These are phyloP conservation scores for Cololabis saira DNA, from an alignment of 2,113 vertebrate species.

Conservation along the genomic window DNA sequence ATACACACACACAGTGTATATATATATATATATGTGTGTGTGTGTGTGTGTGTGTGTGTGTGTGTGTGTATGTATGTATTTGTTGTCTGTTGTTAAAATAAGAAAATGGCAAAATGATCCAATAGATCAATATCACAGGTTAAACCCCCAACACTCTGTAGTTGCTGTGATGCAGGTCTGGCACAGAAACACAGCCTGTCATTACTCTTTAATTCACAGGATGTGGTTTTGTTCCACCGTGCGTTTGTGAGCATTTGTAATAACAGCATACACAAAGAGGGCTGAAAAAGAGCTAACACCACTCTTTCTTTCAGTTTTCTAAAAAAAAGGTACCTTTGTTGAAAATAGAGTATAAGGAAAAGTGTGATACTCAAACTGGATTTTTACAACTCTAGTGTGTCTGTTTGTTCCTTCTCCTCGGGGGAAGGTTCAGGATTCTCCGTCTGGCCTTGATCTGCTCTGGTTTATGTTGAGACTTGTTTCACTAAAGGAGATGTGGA, in stretches of 20 bases:
- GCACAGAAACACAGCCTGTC: not conserved
- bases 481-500: slow-evolving; percentile 1
- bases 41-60: too few species aligned
- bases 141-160: too few species aligned
- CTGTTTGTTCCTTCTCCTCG: not conserved
- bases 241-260: slow-evolving; percentile 35
- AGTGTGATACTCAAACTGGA: too few species aligned
- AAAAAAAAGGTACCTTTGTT: not conserved
- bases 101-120: too few species aligned
- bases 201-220: slow-evolving; percentile 34
- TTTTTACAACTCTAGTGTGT: too few species aligned
- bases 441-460: slow-evolving; percentile 16
- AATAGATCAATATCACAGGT: too few species aligned
- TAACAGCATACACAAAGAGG: slow-evolving; percentile 22
- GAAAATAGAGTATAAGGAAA: not conserved
- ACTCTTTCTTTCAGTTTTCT: not conserved
- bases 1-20: too few species aligned
- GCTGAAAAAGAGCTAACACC: not conserved
- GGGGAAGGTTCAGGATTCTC: not conserved
- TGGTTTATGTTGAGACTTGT: slow-evolving; percentile 44
- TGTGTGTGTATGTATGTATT: too few species aligned
- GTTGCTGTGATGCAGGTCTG: not conserved
- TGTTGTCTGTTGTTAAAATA: too few species aligned
- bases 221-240: slow-evolving; percentile 27
- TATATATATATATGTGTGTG: too few species aligned